Base-by-base conservation (phyloP, 2,888 invertebrate species). In the Bruchidius siliquastri region DNA sequence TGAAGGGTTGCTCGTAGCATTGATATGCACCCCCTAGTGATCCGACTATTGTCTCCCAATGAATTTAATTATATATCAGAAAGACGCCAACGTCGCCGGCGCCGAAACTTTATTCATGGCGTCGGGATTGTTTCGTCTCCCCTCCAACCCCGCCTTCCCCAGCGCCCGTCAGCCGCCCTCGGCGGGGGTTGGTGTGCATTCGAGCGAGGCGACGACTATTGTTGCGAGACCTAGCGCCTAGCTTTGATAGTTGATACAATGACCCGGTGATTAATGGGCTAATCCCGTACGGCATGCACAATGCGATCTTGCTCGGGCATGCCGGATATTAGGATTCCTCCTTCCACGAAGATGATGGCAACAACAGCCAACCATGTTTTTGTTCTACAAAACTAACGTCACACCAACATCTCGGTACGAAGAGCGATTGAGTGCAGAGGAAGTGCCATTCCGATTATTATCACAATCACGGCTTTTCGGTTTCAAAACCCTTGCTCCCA, bases 161-260 rank as follows among this genome's bases (percentile, higher is more conserved):
- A 30, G 72, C 69, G 30, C 73, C 71, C 74, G 74, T 77, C 49
- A 49, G 49, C 49, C 76, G 78, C 75, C 71, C 73, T 69, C 68
- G 72, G 71, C 71, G 80, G 82, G 84, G 83, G 49, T 22, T 21
- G 71, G 83, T 83, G 84, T 82, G 82, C 85, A 84, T 78, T 80
- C 81, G 80, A 84, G 84, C 84, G 85, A 81, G 82, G 83, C 81
- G 83, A 49, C 49, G 49, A 82, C 84, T 82, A 85, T 85, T 86
- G 86, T 86, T 85, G 85, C 85, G 85, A 85, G 83, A 85, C 86
- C 85, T 85, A 84, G 85, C 85, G 68, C 68, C 21, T 83, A 85
- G 85, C 85, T 87, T 87, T 87, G 87, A 87, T 87, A 87, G 87
- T 87, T 87, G 87, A 87, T 87, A 87, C 87, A 87, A 87, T 87